Conservation (phyloP, 1,140 invertebrate genomes). For the Leptopilina boulardi region DNA sequence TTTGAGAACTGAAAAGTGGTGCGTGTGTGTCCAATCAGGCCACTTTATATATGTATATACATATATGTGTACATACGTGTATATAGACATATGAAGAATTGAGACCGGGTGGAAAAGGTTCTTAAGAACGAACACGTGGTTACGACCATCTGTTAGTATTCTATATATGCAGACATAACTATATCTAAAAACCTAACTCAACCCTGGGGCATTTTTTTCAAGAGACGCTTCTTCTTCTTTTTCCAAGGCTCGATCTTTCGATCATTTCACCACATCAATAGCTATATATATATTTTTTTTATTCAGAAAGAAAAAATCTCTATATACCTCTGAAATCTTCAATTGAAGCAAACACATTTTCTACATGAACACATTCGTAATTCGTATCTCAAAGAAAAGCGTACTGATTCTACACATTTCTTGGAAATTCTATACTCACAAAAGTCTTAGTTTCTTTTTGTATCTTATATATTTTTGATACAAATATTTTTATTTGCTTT, state of each 20-base stretch:
- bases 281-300: constrained; percentile 40
- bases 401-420: not conserved
- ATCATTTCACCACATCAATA: constrained; percentile 12
- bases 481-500: not conserved
- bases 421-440: not conserved
- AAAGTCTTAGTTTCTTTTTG: not conserved
- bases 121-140: constrained; percentile 69
- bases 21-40: constrained; percentile 49
- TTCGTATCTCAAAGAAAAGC: constrained; percentile 1
- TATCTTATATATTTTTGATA: not conserved
- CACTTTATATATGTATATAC: constrained; percentile 37
- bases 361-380: constrained; percentile 10
- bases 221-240: constrained; percentile 38
- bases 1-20: constrained; percentile 36
- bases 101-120: constrained; percentile 56
- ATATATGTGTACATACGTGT: not conserved
- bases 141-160: constrained; percentile 70
- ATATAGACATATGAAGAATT: constrained; percentile 36
- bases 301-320: constrained; percentile 26
- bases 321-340: not conserved
- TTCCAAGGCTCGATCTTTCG: not conserved
- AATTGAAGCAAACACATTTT: constrained; percentile 24
- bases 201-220: not conserved
- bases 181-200: constrained; percentile 31
- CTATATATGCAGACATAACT: constrained; percentile 46